phyloP scores from a whole-genome alignment of 2,797 vertebrate genomes.

The Alcedo atthis region DNA sequence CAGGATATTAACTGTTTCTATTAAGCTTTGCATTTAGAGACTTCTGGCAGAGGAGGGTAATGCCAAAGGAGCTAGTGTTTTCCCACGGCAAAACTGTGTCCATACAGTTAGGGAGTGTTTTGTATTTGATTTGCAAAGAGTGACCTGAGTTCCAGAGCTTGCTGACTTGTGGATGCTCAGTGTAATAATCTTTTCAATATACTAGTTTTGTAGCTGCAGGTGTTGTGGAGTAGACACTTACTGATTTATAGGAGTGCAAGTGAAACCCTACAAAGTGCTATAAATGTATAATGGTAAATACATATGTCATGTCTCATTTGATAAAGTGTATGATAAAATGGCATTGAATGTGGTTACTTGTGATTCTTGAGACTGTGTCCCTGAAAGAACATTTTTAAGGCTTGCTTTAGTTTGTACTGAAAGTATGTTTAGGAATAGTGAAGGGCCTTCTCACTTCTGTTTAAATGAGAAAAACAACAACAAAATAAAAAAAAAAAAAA shows the following conservation, averaged over 20 bases:
- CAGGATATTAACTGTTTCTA: constrained; percentile 54
- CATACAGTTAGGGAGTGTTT: not conserved
- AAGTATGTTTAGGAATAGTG: not conserved
- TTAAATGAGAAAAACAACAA: not conserved
- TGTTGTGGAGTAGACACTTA: not conserved
- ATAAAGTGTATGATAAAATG: not conserved
- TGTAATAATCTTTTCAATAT: not conserved
- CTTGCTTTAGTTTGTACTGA: not conserved
- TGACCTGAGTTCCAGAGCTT: not conserved
- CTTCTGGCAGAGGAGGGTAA: not conserved
- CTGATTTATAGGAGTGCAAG: not conserved
- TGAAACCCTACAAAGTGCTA: not conserved
- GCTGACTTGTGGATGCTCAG: not conserved
- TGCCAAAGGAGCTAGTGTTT: not conserved
- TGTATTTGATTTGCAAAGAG: not conserved
- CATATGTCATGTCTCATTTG: not conserved
- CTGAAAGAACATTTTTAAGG: not conserved
- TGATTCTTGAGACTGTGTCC: not conserved
- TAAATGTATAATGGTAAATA: not conserved
- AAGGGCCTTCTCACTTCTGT: not conserved
- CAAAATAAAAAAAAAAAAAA: too few species aligned
- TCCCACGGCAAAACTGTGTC: not conserved
- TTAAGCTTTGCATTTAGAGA: constrained; percentile 25
- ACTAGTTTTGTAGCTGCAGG: not conserved
- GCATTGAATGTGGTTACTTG: not conserved